Conservation (phyloP, 1,140 invertebrate species). For the Pseudomyrmex concolor region DNA sequence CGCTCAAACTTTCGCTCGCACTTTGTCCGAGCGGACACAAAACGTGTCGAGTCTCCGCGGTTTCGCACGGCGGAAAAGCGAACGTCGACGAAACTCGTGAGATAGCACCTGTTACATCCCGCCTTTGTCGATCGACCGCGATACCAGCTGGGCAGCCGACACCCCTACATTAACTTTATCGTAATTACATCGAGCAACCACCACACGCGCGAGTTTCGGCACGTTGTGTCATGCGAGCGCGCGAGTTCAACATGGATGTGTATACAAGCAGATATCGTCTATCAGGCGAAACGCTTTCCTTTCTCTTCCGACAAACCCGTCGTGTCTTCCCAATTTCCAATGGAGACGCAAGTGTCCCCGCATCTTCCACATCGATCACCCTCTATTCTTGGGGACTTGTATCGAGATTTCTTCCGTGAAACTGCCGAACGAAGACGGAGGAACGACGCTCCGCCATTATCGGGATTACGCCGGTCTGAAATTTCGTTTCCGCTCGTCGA, state of each 20-base stretch:
- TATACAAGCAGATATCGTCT: slow-evolving; percentile 41
- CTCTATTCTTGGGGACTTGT: slow-evolving; percentile 5
- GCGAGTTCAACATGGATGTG: neutral
- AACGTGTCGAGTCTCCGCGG: slow-evolving; percentile 31
- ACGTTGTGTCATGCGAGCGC: slow-evolving; percentile 6
- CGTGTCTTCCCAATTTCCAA: slow-evolving; percentile 48
- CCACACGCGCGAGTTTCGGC: slow-evolving; percentile 44
- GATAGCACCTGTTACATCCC: slow-evolving; percentile 77
- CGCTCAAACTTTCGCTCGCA: slow-evolving; percentile 36
- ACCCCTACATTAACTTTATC: slow-evolving; percentile 79
- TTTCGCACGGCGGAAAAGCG: slow-evolving; percentile 58
- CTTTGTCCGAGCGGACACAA: slow-evolving; percentile 24
- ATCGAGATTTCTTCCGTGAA: slow-evolving; percentile 57
- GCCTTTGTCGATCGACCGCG: slow-evolving; percentile 69
- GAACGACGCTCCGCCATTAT: slow-evolving; percentile 49
- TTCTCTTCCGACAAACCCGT: slow-evolving; percentile 53
- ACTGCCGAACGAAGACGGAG: slow-evolving; percentile 24
- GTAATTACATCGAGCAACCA: slow-evolving; percentile 77
- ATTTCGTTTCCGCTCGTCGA: slow-evolving; percentile 56
- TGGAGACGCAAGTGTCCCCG: slow-evolving; percentile 23
- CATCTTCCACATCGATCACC: slow-evolving; percentile 26
- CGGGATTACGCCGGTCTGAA: slow-evolving; percentile 56
- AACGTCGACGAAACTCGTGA: slow-evolving; percentile 68
- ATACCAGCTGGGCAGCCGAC: slow-evolving; percentile 67
- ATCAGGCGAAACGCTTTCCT: slow-evolving; percentile 42